These are phyloP conservation scores for Prosapia bicincta DNA, from an alignment of 2,888 invertebrate genomes.

Conservation along the genomic window DNA sequence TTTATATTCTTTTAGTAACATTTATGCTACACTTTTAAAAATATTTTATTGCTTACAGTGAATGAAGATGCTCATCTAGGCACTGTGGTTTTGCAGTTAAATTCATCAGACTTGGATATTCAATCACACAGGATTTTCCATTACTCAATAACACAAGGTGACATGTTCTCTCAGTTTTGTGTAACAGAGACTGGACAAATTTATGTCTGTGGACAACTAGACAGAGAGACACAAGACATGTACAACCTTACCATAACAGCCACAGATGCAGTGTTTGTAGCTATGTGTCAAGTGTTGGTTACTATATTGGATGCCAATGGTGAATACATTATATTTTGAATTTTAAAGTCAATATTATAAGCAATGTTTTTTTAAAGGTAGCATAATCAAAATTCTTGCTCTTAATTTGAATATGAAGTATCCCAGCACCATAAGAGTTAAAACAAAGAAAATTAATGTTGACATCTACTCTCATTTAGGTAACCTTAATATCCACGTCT, in stretches of 20 bases:
- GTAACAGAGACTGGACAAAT: background rate
- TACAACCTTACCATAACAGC: background rate
- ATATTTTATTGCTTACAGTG: slow-evolving; percentile 4
- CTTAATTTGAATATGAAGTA: too few relatives aligned
- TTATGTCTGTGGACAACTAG: background rate
- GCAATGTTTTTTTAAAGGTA: too few relatives aligned
- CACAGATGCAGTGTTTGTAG: slow-evolving; percentile 5
- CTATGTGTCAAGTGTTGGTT: background rate
- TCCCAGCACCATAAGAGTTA: too few relatives aligned
- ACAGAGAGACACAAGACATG: background rate
- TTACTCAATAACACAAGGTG: slow-evolving; percentile 2
- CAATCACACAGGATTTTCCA: background rate
- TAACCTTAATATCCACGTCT: too few relatives aligned
- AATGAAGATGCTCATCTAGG: slow-evolving; percentile 5
- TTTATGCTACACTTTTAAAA: too few relatives aligned
- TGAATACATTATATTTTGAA: too few relatives aligned
- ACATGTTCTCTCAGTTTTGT: background rate
- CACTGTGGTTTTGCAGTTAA: background rate
- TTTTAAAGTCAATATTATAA: too few relatives aligned
- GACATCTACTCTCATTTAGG: too few relatives aligned
- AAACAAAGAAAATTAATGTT: too few relatives aligned
- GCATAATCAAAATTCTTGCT: too few relatives aligned
- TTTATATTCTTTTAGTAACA: too few relatives aligned
- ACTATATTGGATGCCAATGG: slow-evolving; percentile 14
- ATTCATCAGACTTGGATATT: background rate